Base-by-base conservation (phyloP, 30 jellyfish, hydroid and myxozoan species). In the Catostylus mosaicus region DNA sequence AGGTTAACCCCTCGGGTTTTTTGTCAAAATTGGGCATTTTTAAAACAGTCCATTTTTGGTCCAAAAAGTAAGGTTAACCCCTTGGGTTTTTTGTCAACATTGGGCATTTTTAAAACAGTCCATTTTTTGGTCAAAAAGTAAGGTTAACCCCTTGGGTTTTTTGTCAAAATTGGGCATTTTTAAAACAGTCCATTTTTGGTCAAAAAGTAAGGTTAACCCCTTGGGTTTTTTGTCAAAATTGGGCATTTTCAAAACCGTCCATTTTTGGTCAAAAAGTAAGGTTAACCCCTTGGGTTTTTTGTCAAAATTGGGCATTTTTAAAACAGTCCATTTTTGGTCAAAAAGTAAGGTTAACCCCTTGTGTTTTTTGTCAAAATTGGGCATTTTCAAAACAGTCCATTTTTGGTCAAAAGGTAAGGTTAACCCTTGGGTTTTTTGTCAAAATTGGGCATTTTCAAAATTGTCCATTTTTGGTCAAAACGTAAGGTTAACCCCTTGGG, bases 391-490 rank as follows among this genome's bases (percentile, higher is more conserved):
- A 26, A 26, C 1, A n/a, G 50, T 16, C 22, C 24, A 22, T 10
- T 65, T 65, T 65, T 26, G 5, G 54, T 26, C 45, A 65, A 65
- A 29, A 26, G 3, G 51, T 23, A 65, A 29, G 52, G 77, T 8
- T 27, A 26, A 22, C 6, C 54, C 77, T 65, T 65, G 8, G 54
- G 54, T 6, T 16, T 16, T 6, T 9, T 43, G 14, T 16, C 16
- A 12, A n/a, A n/a, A n/a, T n/a, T n/a, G n/a, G n/a, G n/a, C n/a
- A n/a, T n/a, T n/a, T n/a, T n/a, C n/a, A n/a, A n/a, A n/a, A n/a
- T n/a, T n/a, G n/a, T n/a, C n/a, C n/a, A 47, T 65, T 65, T 32
- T 65, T 24, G 19, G 51, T 50, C 52, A 65, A 65, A 65, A 6
- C 18, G 54, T 43, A 43, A 6, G 54, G 54, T 16, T 43, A 4